Evolutionary conservation across 2,888 invertebrate species (phyloP).

Genomic region (Willowsia nigromaculata): DNA sequence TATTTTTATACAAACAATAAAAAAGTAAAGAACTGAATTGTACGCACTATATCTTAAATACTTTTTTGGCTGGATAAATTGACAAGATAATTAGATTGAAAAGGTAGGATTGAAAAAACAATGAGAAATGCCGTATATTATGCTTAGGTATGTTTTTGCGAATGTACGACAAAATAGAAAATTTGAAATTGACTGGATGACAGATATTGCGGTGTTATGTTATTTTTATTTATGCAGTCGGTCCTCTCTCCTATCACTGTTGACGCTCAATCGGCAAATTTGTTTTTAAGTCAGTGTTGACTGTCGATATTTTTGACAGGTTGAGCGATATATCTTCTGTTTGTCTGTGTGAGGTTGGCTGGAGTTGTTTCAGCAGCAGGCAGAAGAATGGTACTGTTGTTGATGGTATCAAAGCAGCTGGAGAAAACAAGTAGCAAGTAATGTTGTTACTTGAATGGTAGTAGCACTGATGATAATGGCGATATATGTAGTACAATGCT

Average conservation of each 20-base stretch:
- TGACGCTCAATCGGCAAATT: not conserved
- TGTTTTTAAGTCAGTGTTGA: not conserved
- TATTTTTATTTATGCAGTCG: conserved; percentile 8
- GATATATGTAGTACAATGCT: no score
- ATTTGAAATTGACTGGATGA: conserved; percentile 11
- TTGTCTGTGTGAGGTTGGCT: not conserved
- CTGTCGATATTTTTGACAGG: conserved; percentile 21
- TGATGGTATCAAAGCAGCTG: conserved; percentile 23
- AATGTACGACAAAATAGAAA: not conserved
- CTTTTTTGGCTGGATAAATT: conserved; percentile 12
- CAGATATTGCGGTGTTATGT: not conserved
- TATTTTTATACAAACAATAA: conserved; percentile 12
- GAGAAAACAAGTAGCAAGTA: conserved; percentile 38
- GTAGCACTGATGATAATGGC: conserved; percentile 16
- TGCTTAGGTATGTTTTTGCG: not conserved
- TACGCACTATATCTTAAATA: not conserved
- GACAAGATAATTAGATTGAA: conserved; percentile 17
- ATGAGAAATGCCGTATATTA: not conserved
- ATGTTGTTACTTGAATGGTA: not conserved
- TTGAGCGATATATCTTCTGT: conserved; percentile 24
- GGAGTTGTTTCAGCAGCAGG: conserved; percentile 1
- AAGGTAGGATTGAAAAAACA: conserved; percentile 2
- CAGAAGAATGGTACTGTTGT: conserved; percentile 1
- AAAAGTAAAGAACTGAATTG: not conserved
- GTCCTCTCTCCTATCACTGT: conserved; percentile 21